Evolutionary conservation across 2,888 invertebrate species (phyloP).

Genomic region (Amphipoea lucens): DNA sequence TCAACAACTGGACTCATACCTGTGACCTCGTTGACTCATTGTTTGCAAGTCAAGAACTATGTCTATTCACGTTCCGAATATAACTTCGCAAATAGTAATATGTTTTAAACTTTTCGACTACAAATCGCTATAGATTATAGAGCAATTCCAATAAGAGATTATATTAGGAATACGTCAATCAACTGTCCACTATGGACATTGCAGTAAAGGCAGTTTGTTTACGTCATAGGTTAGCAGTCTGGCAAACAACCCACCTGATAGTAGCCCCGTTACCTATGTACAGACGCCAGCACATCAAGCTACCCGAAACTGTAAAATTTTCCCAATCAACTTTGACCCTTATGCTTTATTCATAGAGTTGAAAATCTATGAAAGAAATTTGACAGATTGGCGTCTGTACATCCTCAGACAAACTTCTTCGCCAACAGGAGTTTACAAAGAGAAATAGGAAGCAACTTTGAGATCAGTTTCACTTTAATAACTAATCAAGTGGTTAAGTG

Average conservation of each 20-base stretch:
- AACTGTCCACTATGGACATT: too few relatives aligned
- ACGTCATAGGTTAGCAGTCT: too few relatives aligned
- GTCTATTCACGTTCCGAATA: conserved; percentile 17
- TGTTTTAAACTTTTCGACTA: conserved; percentile 4
- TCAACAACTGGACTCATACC: conserved; percentile 21
- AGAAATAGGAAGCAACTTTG: not conserved
- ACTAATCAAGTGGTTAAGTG: not conserved
- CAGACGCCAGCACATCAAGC: too few relatives aligned
- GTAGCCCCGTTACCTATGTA: too few relatives aligned
- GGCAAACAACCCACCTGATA: too few relatives aligned
- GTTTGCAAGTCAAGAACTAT: conserved; percentile 17
- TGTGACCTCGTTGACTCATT: conserved; percentile 26
- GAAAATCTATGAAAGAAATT: too few relatives aligned
- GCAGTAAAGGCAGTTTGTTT: too few relatives aligned
- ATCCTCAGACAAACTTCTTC: not conserved
- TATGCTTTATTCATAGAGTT: too few relatives aligned
- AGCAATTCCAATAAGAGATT: not conserved
- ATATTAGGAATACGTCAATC: not conserved
- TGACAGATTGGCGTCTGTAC: too few relatives aligned
- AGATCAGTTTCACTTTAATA: not conserved
- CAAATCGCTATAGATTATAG: not conserved
- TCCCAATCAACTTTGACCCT: too few relatives aligned
- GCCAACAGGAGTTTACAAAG: not conserved
- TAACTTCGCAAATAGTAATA: conserved; percentile 22
- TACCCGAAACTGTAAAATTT: too few relatives aligned